phyloP scores from a whole-genome alignment of 2,113 vertebrate species.

The Theristicus caerulescens region DNA sequence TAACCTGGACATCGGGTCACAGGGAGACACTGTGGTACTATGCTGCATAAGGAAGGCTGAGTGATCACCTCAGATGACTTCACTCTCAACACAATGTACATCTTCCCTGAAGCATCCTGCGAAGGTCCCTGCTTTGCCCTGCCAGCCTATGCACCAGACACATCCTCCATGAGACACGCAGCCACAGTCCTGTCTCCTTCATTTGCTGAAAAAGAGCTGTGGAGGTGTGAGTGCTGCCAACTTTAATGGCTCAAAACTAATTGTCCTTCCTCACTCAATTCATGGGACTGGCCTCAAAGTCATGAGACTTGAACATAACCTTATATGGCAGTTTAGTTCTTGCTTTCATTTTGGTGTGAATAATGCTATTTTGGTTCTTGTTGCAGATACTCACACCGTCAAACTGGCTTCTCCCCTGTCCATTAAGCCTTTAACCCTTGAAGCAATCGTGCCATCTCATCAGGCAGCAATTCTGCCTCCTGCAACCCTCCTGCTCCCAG shows the following conservation, averaged over 20 bases:
- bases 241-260: neutral
- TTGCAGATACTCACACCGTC: neutral
- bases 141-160: fast-evolving
- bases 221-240: neutral
- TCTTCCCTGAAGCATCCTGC: neutral
- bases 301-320: neutral
- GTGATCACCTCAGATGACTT: neutral
- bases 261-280: neutral
- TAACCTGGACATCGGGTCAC: neutral
- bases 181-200: neutral
- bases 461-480: neutral
- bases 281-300: neutral
- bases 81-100: neutral
- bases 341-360: neutral
- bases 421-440: neutral
- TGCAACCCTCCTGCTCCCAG: neutral
- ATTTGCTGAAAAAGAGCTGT: neutral
- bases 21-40: neutral
- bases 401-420: neutral
- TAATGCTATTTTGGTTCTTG: neutral
- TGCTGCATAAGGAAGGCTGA: neutral
- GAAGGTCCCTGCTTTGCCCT: neutral
- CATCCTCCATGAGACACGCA: neutral
- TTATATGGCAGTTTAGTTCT: neutral
- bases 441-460: neutral